Evolutionary conservation across 2,113 vertebrate species (phyloP), one percentile per base, ranked within the genome.

Genomic region (Xerus inauris): DNA sequence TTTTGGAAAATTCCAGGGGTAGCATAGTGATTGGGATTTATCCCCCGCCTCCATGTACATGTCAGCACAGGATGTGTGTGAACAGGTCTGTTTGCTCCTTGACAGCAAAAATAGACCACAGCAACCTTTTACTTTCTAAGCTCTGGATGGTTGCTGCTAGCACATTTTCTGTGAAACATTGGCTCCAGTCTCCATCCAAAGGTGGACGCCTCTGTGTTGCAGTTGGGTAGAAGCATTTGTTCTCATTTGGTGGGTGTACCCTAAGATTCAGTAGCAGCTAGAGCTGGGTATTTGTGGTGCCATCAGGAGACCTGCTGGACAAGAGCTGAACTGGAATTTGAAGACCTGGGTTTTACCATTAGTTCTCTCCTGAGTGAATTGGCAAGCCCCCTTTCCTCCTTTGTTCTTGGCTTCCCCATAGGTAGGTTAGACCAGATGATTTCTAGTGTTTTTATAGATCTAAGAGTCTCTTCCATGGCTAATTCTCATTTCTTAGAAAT

Each of bases 401-500:
- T n/a, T 8, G 65, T n/a, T 49, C 30, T 67, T 62, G 5, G 3
- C 69, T 72, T 51, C 24, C 76, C 3, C 14, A 16, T 47, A 19
- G 40, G 5, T 40, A 16, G 24, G 10, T 87, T 93, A 94, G 84
- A 51, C 26, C 64, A 92, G 69, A 40, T 87, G 82, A 89, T 73
- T 81, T 49, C 71, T 85, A 49, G 20, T 49, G n/a, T 76, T 85
- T 90, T 76, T 84, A 12, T 16, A 94, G 71, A 51, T 83, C 24
- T 76, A 45, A 57, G 72, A 87, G 20, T 91, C 20, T 14, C 20
- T 95, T 90, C 62, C 38, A 16, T 59, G 35, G 91, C 45, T 89
- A 59, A 62, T 82, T 94, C 19, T 93, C 92, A 40, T 83, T 91
- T 86, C 62, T 51, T 51, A 32, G 75, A 75, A 76, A 49, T 38